phyloP scores from a whole-genome alignment of 2,797 vertebrate species.

The Chiloscyllium punctatum region DNA sequence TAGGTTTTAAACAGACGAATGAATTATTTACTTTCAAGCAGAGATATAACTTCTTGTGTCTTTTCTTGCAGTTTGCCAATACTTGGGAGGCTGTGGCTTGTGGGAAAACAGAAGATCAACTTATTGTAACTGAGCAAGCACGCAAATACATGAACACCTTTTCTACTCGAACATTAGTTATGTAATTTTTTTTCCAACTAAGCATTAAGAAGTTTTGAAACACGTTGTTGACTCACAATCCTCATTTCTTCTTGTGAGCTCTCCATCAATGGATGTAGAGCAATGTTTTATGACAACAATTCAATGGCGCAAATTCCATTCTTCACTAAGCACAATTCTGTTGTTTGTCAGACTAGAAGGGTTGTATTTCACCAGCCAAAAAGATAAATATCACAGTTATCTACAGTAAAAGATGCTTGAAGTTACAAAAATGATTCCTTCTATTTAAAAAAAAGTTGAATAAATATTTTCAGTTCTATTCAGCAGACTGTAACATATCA shows the following conservation, averaged over 20 bases:
- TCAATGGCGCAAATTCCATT: conserved; percentile 77
- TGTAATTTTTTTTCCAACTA: conserved; percentile 63
- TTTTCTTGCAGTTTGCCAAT: conserved; percentile 60
- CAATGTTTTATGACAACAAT: conserved; percentile 94
- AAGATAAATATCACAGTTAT: conserved; percentile 57
- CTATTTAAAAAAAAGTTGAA: conserved; percentile 18
- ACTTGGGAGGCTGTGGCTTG: conserved; percentile 83
- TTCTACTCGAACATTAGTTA: conserved; percentile 85
- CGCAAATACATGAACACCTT: conserved; percentile 86
- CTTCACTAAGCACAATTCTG: conserved; percentile 72
- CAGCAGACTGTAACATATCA: conserved; percentile 31
- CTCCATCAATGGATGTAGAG: conserved; percentile 57
- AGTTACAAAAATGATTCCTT: conserved; percentile 17
- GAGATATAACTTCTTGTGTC: conserved; percentile 26
- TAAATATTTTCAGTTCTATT: conserved; percentile 23
- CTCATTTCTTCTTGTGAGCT: conserved; percentile 61
- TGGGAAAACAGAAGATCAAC: conserved; percentile 82
- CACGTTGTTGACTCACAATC: conserved; percentile 61
- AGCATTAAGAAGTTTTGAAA: conserved; percentile 66
- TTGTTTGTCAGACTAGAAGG: conserved; percentile 84
- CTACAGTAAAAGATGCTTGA: conserved; percentile 66
- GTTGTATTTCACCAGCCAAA: conserved; percentile 46
- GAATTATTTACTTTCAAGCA: background rate
- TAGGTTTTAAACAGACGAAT: background rate
- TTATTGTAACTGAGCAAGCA: conserved; percentile 69